These are phyloP conservation scores for Odontomachus brunneus DNA, from an alignment of 1,140 invertebrate genomes.

Conservation along the genomic window DNA sequence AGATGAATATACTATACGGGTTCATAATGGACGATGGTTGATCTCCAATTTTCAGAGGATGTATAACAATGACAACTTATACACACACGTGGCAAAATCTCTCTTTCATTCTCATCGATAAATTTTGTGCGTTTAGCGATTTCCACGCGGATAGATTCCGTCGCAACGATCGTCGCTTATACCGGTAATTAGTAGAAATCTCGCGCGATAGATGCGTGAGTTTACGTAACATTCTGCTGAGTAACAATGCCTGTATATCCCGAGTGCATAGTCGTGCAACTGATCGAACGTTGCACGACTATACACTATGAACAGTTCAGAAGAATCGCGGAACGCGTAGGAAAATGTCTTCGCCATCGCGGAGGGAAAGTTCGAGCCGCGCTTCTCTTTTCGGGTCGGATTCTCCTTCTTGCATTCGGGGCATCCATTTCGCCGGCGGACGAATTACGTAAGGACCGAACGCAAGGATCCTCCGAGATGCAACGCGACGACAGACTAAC, in stretches of 20 bases:
- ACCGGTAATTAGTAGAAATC: slow-evolving; percentile 27
- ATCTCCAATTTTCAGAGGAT: too few relatives aligned
- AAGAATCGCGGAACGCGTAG: background rate
- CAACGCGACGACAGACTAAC: slow-evolving; percentile 1
- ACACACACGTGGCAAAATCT: background rate
- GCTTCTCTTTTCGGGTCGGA: background rate
- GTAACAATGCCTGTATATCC: background rate
- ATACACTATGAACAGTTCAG: too few relatives aligned
- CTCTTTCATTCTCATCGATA: too few relatives aligned
- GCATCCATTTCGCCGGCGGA: background rate
- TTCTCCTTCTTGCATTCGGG: background rate
- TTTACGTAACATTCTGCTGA: slow-evolving; percentile 24
- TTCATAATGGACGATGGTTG: too few relatives aligned
- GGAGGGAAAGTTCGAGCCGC: background rate
- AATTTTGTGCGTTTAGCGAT: slow-evolving; percentile 6
- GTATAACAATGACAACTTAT: too few relatives aligned
- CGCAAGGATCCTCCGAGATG: background rate
- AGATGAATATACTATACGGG: too few relatives aligned
- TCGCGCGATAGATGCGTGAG: background rate
- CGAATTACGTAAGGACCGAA: slow-evolving; percentile 20
- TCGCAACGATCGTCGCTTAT: background rate
- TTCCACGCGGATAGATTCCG: background rate
- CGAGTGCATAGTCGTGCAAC: background rate
- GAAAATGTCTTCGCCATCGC: slow-evolving; percentile 19
- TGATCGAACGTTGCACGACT: background rate